These are phyloP conservation scores for Podarcis muralis DNA, from an alignment of 2,113 vertebrate genomes.

Conservation along the genomic window DNA sequence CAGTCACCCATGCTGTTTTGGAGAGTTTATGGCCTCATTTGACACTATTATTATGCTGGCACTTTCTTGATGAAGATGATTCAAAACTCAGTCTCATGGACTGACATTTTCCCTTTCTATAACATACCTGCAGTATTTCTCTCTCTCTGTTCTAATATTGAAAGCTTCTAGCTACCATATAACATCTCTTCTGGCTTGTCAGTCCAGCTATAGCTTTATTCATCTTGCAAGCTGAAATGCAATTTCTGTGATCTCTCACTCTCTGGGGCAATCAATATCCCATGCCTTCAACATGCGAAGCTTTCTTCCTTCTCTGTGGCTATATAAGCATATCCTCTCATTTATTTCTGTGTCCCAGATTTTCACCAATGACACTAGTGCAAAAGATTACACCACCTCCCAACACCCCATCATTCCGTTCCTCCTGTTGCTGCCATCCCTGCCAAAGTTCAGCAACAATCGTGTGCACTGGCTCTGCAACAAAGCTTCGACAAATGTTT, in stretches of 20 bases:
- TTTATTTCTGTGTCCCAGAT: neutral
- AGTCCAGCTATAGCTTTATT: neutral
- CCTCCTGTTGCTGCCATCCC: too few relatives aligned
- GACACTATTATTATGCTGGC: neutral
- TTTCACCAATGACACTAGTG: neutral
- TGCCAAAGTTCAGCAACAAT: too few relatives aligned
- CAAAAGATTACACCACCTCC: too few relatives aligned
- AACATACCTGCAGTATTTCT: neutral
- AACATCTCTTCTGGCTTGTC: neutral
- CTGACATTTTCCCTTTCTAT: neutral
- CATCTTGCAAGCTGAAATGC: constrained; percentile 10
- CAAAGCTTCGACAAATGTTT: too few relatives aligned
- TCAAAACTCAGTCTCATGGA: neutral
- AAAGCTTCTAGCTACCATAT: neutral
- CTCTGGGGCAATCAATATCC: neutral
- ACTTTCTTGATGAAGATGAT: neutral
- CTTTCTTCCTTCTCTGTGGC: neutral
- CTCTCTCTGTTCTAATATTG: neutral
- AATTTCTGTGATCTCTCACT: constrained; percentile 13
- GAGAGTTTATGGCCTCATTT: neutral
- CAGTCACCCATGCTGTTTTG: neutral
- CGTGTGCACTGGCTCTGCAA: too few relatives aligned
- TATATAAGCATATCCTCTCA: neutral
- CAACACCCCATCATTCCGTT: too few relatives aligned
- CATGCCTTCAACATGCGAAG: neutral